phyloP scores from a whole-genome alignment of 2,888 invertebrate genomes.

The Melieria omissa region DNA sequence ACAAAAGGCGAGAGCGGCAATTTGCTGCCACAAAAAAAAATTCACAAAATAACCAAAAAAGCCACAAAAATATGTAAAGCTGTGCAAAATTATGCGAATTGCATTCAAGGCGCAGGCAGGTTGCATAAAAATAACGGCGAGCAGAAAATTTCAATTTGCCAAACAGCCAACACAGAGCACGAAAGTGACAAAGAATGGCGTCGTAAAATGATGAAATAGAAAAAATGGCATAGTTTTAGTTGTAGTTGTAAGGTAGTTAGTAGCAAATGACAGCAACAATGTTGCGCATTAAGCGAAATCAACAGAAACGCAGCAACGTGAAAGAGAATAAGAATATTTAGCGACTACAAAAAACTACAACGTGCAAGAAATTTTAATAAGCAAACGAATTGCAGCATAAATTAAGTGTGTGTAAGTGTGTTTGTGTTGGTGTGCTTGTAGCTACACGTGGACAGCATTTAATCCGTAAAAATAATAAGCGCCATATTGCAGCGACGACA shows the following conservation, averaged over 20 bases:
- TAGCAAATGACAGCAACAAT: neutral
- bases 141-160: neutral
- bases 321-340: too few species aligned
- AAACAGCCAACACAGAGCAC: neutral
- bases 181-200: neutral
- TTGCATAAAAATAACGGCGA: neutral
- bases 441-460: neutral
- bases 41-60: neutral
- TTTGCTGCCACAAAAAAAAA: neutral
- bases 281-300: too few species aligned
- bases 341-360: too few species aligned
- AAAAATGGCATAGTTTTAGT: neutral
- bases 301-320: too few species aligned
- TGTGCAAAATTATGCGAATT: neutral
- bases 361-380: too few species aligned
- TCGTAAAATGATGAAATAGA: neutral
- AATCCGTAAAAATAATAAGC: slow-evolving; percentile 16
- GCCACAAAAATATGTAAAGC: neutral
- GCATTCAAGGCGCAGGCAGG: neutral
- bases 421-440: too few species aligned
- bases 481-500: neutral
- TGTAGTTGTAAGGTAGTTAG: neutral
- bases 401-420: too few species aligned
- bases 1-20: neutral
- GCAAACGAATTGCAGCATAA: too few species aligned